Conservation (phyloP, 2,888 invertebrate species). For the Drosophila trichaetosa region DNA sequence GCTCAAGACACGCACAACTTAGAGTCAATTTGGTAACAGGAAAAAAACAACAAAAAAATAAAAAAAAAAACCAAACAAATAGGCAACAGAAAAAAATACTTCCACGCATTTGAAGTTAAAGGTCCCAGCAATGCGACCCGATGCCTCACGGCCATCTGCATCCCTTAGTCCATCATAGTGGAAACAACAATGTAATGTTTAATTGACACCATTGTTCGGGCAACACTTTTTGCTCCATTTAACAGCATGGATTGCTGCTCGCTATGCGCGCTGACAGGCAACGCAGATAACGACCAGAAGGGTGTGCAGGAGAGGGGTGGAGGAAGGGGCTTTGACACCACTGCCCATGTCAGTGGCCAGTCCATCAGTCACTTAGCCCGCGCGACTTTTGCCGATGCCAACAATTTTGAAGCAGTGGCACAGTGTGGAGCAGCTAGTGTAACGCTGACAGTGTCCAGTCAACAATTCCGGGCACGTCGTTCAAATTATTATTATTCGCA, state of each 20-base stretch:
- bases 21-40: slow-evolving; percentile 51
- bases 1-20: slow-evolving; percentile 53
- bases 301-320: background rate
- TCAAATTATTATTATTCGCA: slow-evolving; percentile 84
- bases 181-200: slow-evolving; percentile 77
- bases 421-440: background rate
- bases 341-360: slow-evolving; percentile 58
- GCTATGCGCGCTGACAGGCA: slow-evolving; percentile 60
- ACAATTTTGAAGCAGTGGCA: slow-evolving; percentile 41
- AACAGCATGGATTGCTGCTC: slow-evolving; percentile 72
- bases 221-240: slow-evolving; percentile 80
- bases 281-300: slow-evolving; percentile 64
- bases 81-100: slow-evolving; percentile 7
- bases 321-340: background rate
- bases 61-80: slow-evolving; percentile 6
- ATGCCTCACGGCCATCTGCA: slow-evolving; percentile 51
- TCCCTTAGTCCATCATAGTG: slow-evolving; percentile 57
- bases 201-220: slow-evolving; percentile 81
- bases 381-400: slow-evolving; percentile 63
- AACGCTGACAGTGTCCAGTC: slow-evolving; percentile 49
- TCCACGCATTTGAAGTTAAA: slow-evolving; percentile 64
- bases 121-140: slow-evolving; percentile 46
- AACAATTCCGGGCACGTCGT: slow-evolving; percentile 82
- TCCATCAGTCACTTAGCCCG: slow-evolving; percentile 73
- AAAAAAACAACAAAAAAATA: slow-evolving; percentile 21